Percentiles rank a stretch among this genome's conserved stretches.
Conservation (phyloP, 2,888 invertebrate genomes). For the Halictus quadricinctus region DNA sequence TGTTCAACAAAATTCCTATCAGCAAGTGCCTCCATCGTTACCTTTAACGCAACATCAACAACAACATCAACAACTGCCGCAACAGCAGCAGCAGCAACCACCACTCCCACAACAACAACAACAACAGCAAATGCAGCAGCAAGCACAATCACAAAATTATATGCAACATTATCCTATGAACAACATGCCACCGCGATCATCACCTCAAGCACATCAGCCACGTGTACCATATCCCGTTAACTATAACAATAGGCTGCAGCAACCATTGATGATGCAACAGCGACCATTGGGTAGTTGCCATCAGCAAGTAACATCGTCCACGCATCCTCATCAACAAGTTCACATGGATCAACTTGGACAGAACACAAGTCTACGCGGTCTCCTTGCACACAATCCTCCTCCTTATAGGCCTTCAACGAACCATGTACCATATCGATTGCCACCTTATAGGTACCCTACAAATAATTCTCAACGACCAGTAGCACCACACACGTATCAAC, state of each 20-base stretch:
- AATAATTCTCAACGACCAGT: slow-evolving; percentile 70
- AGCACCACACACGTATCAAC: slow-evolving; percentile 75
- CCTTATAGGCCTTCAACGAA: slow-evolving; percentile 75
- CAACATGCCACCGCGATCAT: slow-evolving; percentile 78
- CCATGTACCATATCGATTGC: slow-evolving; percentile 76
- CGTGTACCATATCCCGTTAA: slow-evolving; percentile 75
- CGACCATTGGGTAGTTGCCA: slow-evolving; percentile 77
- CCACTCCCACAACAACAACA: slow-evolving; percentile 70
- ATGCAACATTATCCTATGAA: slow-evolving; percentile 81
- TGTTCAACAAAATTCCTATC: slow-evolving; percentile 71
- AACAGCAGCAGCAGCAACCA: slow-evolving; percentile 77
- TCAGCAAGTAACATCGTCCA: slow-evolving; percentile 84
- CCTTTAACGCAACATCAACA: slow-evolving; percentile 79
- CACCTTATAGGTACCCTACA: slow-evolving; percentile 77
- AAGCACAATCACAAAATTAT: slow-evolving; percentile 80
- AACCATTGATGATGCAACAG: slow-evolving; percentile 77
- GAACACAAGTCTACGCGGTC: slow-evolving; percentile 73
- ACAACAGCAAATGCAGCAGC: slow-evolving; percentile 75
- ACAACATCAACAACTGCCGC: slow-evolving; percentile 80
- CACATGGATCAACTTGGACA: slow-evolving; percentile 77
- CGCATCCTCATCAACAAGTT: slow-evolving; percentile 84
- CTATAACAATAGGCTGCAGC: slow-evolving; percentile 79
- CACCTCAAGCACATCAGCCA: slow-evolving; percentile 75
- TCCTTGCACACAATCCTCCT: slow-evolving; percentile 77
- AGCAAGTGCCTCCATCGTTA: slow-evolving; percentile 71